Conservation (phyloP, 1,140 invertebrate species). For the Drosophila willistoni region DNA sequence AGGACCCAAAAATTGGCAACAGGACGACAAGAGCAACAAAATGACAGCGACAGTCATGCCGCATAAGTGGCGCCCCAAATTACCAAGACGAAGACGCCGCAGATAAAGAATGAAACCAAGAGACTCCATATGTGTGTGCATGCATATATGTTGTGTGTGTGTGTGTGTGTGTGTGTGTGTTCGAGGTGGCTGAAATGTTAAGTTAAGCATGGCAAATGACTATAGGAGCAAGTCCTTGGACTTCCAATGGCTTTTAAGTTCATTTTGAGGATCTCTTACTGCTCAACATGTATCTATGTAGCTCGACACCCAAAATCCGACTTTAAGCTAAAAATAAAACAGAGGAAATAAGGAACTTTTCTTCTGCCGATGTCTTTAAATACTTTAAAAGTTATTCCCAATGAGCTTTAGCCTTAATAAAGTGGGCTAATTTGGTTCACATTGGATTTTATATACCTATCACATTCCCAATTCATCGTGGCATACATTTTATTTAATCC, state of each 20-base stretch:
- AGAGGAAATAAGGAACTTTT: too few species aligned
- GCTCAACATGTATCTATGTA: not conserved
- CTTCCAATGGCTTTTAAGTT: not conserved
- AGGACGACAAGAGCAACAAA: constrained; percentile 49
- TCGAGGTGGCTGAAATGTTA: not conserved
- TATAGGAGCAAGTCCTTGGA: constrained; percentile 2
- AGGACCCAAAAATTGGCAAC: constrained; percentile 37
- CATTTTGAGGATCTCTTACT: not conserved
- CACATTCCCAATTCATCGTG: too few species aligned
- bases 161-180: constrained; percentile 11
- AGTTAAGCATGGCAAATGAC: constrained; percentile 6
- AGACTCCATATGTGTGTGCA: constrained; percentile 42
- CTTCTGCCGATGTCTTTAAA: too few species aligned
- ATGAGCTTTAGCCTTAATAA: too few species aligned
- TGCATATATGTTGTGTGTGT: not conserved
- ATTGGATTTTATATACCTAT: too few species aligned
- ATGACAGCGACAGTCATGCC: constrained; percentile 45
- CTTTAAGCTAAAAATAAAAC: too few species aligned
- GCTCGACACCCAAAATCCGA: not conserved
- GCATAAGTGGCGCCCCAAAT: constrained; percentile 22
- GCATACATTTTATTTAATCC: too few species aligned
- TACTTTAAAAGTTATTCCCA: too few species aligned
- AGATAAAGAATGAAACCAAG: constrained; percentile 40
- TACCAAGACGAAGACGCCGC: constrained; percentile 6
- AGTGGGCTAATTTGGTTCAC: too few species aligned